Conservation (phyloP, 1,140 invertebrate genomes). For the Bathynomus jamesi region DNA sequence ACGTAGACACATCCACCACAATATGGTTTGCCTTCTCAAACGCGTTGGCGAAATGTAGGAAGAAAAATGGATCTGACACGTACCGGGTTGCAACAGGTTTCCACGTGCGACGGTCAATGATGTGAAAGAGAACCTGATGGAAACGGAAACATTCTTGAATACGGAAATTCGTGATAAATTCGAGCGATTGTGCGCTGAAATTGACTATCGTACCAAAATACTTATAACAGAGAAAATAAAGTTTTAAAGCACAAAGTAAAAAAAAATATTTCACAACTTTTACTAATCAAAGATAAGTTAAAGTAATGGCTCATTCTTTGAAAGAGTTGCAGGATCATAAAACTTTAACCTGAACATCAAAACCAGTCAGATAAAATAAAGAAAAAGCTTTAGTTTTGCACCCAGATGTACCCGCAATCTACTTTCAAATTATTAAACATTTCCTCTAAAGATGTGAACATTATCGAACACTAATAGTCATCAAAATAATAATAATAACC, state of each 20-base stretch:
- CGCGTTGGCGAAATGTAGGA: neutral
- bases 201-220: neutral
- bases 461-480: neutral
- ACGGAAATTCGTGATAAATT: no score
- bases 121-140: neutral
- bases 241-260: neutral
- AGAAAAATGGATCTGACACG: neutral
- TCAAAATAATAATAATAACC: neutral
- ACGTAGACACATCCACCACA: neutral
- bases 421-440: neutral
- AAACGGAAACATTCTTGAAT: no score
- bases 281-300: neutral
- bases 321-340: no score
- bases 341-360: no score
- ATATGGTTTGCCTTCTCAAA: neutral
- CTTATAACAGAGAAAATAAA: neutral
- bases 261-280: neutral
- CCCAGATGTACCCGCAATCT: neutral
- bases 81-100: neutral
- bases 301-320: neutral
- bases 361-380: neutral
- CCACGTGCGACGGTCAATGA: neutral
- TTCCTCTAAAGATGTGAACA: neutral
- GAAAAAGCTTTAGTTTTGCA: neutral
- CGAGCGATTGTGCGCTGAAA: neutral